Conservation (phyloP, 53 echinoderm and acorn worm genomes). For the Arbacia lixula region DNA sequence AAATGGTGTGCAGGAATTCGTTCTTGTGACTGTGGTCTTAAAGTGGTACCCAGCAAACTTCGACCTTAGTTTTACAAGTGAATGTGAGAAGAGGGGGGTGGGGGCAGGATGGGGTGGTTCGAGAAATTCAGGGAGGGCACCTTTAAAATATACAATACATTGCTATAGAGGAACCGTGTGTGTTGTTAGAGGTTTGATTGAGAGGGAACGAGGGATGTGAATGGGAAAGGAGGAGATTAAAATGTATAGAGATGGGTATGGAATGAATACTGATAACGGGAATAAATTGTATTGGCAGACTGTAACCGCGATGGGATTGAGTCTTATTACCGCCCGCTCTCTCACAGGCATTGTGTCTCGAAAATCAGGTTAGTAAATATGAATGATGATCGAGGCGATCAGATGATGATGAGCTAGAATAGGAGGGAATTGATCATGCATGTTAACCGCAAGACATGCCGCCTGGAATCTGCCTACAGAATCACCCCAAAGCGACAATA, state of each 20-base stretch:
- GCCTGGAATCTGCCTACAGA: conserved; percentile 10
- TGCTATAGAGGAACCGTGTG: not conserved
- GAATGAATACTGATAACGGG: too few species aligned
- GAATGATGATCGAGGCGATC: too few species aligned
- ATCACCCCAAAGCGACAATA: not conserved
- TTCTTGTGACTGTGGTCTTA: too few species aligned
- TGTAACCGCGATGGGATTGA: conserved; percentile 36
- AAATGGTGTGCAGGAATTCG: too few species aligned
- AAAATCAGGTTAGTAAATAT: conserved; percentile 48
- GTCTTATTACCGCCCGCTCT: conserved; percentile 26
- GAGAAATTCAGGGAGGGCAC: too few species aligned
- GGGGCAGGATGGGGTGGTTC: too few species aligned
- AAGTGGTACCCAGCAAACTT: too few species aligned
- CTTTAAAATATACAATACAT: not conserved
- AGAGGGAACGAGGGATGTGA: not conserved
- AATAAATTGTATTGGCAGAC: too few species aligned
- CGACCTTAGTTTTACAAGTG: too few species aligned
- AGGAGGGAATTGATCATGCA: conserved; percentile 5
- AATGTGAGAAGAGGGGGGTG: too few species aligned
- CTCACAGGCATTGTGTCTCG: conserved; percentile 35
- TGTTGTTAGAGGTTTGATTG: not conserved
- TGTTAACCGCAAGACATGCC: conserved; percentile 35
- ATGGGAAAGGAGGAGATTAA: not conserved
- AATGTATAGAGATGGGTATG: not conserved
- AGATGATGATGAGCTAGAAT: not conserved